A percentile compares a stretch with the other conserved stretches of the same genome.
phyloP scores from a whole-genome alignment of 1,140 invertebrate genomes.

The Laodelphax striatellus region DNA sequence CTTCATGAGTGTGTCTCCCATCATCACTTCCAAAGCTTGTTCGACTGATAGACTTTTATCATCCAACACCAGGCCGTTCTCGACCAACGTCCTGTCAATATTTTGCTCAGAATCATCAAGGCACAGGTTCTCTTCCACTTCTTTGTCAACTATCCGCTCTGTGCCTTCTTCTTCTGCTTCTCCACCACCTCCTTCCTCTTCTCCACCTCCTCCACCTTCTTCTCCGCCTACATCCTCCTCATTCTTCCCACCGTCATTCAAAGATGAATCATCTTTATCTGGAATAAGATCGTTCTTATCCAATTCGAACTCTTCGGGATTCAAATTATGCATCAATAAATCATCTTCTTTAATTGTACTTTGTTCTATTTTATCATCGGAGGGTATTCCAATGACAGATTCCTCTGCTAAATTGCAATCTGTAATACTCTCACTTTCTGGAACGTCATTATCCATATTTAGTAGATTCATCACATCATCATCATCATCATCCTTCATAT shows the following conservation, averaged over 20 bases:
- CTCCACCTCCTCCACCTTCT: background rate
- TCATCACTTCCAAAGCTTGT: slow-evolving; percentile 20
- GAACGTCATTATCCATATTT: background rate
- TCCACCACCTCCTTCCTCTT: background rate
- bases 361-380: no score
- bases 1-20: slow-evolving; percentile 8
- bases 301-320: no score
- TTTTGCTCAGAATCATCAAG: slow-evolving; percentile 5
- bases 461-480: background rate
- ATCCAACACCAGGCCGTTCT: background rate
- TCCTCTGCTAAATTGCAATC: background rate
- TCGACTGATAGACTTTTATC: slow-evolving; percentile 8
- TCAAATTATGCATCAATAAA: no score
- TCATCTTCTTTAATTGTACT: no score
- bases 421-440: background rate
- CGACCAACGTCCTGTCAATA: background rate
- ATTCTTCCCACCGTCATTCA: background rate
- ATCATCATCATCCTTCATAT: background rate
- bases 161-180: background rate
- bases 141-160: background rate
- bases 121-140: background rate
- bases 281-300: no score
- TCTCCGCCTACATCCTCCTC: background rate
- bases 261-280: no score
- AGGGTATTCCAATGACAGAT: background rate